Evolutionary conservation across 2,113 vertebrate genomes (phyloP).

Genomic region (Nematolebias whitei): DNA sequence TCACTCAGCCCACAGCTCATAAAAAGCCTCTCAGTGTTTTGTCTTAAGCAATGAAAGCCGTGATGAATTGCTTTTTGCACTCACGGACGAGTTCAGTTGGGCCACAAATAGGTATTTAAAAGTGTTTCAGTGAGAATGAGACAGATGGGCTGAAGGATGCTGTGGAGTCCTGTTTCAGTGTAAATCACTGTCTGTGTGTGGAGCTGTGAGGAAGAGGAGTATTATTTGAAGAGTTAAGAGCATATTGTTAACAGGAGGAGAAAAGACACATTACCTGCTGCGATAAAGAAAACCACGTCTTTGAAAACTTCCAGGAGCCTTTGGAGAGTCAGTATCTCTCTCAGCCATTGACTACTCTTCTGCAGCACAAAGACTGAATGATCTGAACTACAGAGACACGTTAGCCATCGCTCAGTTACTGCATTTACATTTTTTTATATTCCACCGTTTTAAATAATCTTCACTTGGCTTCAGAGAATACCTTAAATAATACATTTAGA

Average conservation of each 20-base stretch:
- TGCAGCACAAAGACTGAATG: not conserved
- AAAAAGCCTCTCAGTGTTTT: constrained; percentile 57
- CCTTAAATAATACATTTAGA: too few relatives aligned
- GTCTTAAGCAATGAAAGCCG: constrained; percentile 58
- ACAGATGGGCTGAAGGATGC: constrained; percentile 63
- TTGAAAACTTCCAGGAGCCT: constrained; percentile 10
- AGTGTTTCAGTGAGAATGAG: constrained; percentile 51
- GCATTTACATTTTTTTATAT: too few relatives aligned
- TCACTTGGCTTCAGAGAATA: too few relatives aligned
- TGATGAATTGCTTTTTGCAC: constrained; percentile 68
- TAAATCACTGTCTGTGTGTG: constrained; percentile 67
- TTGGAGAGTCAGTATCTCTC: constrained; percentile 30
- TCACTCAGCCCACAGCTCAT: constrained; percentile 46
- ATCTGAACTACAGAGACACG: constrained; percentile 12
- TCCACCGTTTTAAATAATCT: too few relatives aligned
- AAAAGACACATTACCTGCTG: constrained; percentile 48
- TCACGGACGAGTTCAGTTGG: constrained; percentile 68
- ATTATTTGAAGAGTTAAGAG: constrained; percentile 48
- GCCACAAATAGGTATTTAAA: constrained; percentile 72
- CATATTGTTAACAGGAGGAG: constrained; percentile 60
- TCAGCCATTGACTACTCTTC: not conserved
- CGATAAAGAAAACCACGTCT: constrained; percentile 8
- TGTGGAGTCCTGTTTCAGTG: constrained; percentile 44
- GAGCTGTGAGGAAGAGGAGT: constrained; percentile 40
- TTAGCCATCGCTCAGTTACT: too few relatives aligned